Evolutionary conservation across 53 echinoderm and acorn worm species (phyloP), one percentile per base, ranked within the genome.

Genomic region (Zoroaster sp.): DNA sequence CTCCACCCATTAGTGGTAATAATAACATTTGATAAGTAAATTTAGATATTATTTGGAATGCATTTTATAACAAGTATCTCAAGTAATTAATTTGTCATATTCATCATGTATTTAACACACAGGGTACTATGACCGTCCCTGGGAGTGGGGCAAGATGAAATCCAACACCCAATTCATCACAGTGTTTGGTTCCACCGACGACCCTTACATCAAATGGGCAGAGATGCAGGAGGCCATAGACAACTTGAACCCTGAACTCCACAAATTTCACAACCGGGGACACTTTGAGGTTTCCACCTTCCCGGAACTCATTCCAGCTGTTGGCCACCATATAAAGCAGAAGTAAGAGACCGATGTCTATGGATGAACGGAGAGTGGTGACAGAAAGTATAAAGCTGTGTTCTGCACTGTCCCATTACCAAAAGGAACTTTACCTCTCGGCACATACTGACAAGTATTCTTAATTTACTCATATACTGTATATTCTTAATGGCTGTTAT

Each of bases 101-200:
- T 71, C 37, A 17, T 55, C 6, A 4, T 52, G 20, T 13, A 21
- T 70, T 45, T 67, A 10, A 30, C 15, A 66, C 43, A 3, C 78
- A 93, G 93, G 93, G 3, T 93, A 90, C 37, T 93, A 90, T 31
- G 80, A 80, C 45, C 76, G 87, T 12, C 90, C 93, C 0, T 93
- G 93, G 93, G 87, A 90, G 38, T 93, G 93, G 93, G 65, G 69
- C 13, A 90, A 90, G 69, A 90, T 93, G 74, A 90, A 87, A 49
- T 44, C 68, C 21, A 93, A 93, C 67, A 74, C 87, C 55, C 55
- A 80, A 8, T 90, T 32, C 63, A 90, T 90, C 35, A 77, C 69
- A 15, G 87, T 86, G 23, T 86, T 93, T 77, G 93, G 93, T 1
- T 93, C 93, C 0, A 73, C 70, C 20, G 89, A 87, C 18, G 93